Evolutionary conservation across 2,797 vertebrate species (phyloP).

Genomic region (Malurus splendens): DNA sequence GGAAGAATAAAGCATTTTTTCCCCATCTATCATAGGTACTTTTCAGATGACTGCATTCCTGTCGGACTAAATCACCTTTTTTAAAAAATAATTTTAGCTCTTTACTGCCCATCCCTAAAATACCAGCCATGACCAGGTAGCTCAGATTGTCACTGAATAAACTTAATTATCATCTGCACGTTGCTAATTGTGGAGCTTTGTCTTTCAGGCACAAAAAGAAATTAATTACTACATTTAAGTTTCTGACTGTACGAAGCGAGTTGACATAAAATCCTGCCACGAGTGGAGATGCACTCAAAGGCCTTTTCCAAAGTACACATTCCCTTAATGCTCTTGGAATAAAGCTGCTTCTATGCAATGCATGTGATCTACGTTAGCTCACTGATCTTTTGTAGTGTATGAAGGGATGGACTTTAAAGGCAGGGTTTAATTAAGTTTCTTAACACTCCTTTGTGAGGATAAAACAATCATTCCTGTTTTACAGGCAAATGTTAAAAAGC

Average conservation of each 20-base stretch:
- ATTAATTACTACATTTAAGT: neutral
- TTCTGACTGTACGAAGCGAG: neutral
- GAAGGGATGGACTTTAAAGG: constrained; percentile 10
- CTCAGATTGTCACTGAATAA: neutral
- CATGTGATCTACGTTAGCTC: neutral
- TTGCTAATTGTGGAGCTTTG: neutral
- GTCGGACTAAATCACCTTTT: neutral
- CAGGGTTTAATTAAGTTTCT: constrained; percentile 18
- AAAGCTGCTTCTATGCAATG: neutral
- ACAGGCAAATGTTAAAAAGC: constrained; percentile 1
- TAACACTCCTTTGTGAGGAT: neutral
- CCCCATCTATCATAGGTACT: constrained; percentile 48
- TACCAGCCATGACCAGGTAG: neutral
- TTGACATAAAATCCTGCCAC: neutral
- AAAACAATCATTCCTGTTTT: constrained; percentile 25
- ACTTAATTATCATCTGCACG: neutral
- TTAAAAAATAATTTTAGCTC: neutral
- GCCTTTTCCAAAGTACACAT: neutral
- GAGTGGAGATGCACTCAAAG: neutral
- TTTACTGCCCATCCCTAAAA: neutral
- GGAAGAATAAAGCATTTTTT: constrained; percentile 56
- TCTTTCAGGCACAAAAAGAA: neutral
- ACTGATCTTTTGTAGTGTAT: neutral
- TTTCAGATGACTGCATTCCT: constrained; percentile 54
- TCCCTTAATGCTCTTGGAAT: neutral